Base-by-base conservation (phyloP, 2,888 invertebrate species). In the Ophraella communa region DNA sequence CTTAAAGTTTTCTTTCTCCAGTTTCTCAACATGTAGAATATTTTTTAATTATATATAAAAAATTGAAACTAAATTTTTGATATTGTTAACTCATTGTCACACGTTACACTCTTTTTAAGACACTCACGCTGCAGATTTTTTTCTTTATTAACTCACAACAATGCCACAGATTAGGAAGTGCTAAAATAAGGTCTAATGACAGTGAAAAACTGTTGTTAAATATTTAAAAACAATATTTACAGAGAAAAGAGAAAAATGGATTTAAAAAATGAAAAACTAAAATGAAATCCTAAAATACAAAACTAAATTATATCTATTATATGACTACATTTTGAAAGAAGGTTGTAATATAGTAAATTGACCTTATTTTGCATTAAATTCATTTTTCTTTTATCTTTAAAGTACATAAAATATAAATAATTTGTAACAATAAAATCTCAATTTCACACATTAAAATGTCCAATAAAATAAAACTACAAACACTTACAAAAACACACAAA, bases 71-170 rank as follows among this genome's bases (percentile, higher is more conserved):
- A 60, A 57, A 57, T 57, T 21, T 54, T 44, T 56, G 56, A 58
- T 60, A 60, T 60, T 30, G 30, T 60, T 44, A 59, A 51, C 42
- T 42, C 42, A 51, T 49, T 21, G 58, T 58, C 58, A 58, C 58
- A 58, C 42, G 39, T 39, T 51, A 39, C 49, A 51, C 59, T 24
- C 30, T 11, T 59, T 49, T 58, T 27, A 27, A 55, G 35, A 49
- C 58, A 58, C 58, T 35, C 58, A 49, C 56, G 18, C 57, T 42
- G 39, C 49, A 20, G n/a, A n/a, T 56, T 57, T 54, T 39, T 49
- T 33, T 49, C 14, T 21, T 51, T 24, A 45, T 51, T 30, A 21
- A 60, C 60, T 44, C 14, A 20, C 42, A 60, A 52, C 59, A 42
- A 18, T 52, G 44, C 52, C 42, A 53, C 60, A 44, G 44, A 60